Evolutionary conservation across 2,113 vertebrate genomes (phyloP).

Genomic region (Xenus cinereus): DNA sequence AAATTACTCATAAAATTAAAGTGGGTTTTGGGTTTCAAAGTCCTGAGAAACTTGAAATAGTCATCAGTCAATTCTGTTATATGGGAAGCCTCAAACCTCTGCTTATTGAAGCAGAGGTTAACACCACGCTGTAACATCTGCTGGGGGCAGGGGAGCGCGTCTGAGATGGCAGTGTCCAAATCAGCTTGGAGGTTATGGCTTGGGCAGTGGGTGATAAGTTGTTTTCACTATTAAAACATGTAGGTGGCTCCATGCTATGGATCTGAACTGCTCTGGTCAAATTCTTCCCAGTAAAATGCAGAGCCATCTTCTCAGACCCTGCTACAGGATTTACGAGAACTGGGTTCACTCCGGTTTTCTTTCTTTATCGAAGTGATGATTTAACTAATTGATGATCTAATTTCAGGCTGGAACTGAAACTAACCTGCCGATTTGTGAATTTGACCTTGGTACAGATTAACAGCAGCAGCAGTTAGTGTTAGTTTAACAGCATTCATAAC

Average conservation of each 20-base stretch:
- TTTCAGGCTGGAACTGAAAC: slow-evolving; percentile 21
- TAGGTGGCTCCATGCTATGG: not conserved
- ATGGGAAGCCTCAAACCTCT: not conserved
- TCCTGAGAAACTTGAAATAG: slow-evolving; percentile 1
- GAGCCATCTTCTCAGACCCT: not conserved
- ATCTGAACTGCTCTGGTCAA: not conserved
- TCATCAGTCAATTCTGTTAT: not conserved
- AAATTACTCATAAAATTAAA: slow-evolving; percentile 62
- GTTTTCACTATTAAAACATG: not conserved
- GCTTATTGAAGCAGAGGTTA: not conserved
- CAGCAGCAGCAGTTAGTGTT: not conserved
- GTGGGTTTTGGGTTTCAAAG: slow-evolving; percentile 15
- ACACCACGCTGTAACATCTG: not conserved
- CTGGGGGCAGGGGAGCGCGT: not conserved
- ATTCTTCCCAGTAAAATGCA: not conserved
- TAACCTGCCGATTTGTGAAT: not conserved
- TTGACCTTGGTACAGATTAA: slow-evolving; percentile 39
- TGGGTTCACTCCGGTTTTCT: not conserved
- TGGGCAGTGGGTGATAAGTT: not conserved
- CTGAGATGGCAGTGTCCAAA: not conserved
- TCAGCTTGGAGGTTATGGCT: not conserved
- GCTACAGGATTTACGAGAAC: not conserved
- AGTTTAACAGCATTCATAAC: not conserved
- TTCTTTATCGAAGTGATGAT: slow-evolving; percentile 23
- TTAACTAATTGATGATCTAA: slow-evolving; percentile 54